Evolutionary conservation across 2,888 invertebrate species (phyloP), one percentile per base, ranked within the genome.

Genomic region (Conistra vaccinii): DNA sequence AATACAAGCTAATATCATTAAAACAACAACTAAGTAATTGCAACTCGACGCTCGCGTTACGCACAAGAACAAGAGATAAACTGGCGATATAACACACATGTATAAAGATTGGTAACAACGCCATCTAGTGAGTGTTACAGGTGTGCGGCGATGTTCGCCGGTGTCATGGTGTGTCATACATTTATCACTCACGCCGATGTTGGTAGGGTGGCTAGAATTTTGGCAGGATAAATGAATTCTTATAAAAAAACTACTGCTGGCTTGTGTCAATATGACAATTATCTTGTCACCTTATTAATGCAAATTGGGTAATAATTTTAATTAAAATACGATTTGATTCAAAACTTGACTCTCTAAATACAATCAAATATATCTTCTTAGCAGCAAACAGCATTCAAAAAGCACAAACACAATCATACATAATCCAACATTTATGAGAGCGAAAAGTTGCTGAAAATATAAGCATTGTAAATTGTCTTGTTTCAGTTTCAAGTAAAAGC

Each of bases 121-220:
- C 81, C 78, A 77, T 81, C 83, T 83, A 84, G 83, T 48, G 82
- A 67, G 61, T 48, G 71, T 60, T 69, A 73, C 75, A 83, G 86
- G 84, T 83, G 84, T 78, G 79, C 73, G 39, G 76, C 83, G 87
- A 90, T 86, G 84, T 87, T 87, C 84, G 81, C 82, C 75, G 80
- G 89, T 88, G 87, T 88, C 85, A 83, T 75, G 87, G 85, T 87
- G 89, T 89, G 88, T 89, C 91, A 88, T 82, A 78, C 89, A 90
- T 92, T 90, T 91, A 91, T 92, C 91, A 91, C 90, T 89, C 85
- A 82, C 76, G 73, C 66, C 75, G 76, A 86, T 83, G 86, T 85
- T 32, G 29, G 68, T 85, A 84, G 84, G 81, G 85, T 76, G 81
- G 45, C 81, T 51, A 69, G n/a, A 72, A 48, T 69, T 81, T 60